Base-by-base conservation (phyloP, 2,797 vertebrate genomes). In the Gymnodraco acuticeps region DNA sequence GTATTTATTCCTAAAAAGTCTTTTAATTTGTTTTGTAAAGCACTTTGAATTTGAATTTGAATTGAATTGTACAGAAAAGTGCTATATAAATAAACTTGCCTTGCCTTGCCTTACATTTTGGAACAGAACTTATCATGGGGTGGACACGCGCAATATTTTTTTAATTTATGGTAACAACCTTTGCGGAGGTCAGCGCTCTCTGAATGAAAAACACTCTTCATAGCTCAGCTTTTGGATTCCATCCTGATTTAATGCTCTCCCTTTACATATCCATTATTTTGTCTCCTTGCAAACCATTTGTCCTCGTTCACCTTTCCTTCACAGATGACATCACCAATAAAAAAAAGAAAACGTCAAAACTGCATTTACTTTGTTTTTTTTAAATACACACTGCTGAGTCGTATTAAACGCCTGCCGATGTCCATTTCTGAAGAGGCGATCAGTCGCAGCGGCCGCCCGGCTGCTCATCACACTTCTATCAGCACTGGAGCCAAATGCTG, bases 381-480 rank as follows among this genome's bases (percentile, higher is more conserved):
- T 9, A 38, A 38, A 3, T 62, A 62, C 38, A 20, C 58, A 59
- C 27, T 14, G 42, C 60, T 41, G 66, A 77, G 53, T 60, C 10
- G 7, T 63, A 78, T 74, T 65, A 69, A 85, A 75, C 17, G 76
- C 50, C 52, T 59, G 78, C 70, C 75, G 71, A 84, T 72, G 84
- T 84, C 79, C 70, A 71, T 78, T 70, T 83, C 70, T 79, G 80
- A 81, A 80, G 79, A 80, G 84, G 66, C 6, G 54, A 83, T 65
- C 17, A 41, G 70, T 84, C 78, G 68, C 64, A 33, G 58, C 20
- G 16, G 68, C 72, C 10, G 70, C 73, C 78, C 27, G 82, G 66
- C 78, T 78, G 81, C 75, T 90, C 83, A 80, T 90, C 84, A 79
- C 66, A 73, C 77, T 78, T 88, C 86, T 82, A 88, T 89, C 84